Conservation (phyloP, 2,113 vertebrate genomes). For the Calyptomena viridis region DNA sequence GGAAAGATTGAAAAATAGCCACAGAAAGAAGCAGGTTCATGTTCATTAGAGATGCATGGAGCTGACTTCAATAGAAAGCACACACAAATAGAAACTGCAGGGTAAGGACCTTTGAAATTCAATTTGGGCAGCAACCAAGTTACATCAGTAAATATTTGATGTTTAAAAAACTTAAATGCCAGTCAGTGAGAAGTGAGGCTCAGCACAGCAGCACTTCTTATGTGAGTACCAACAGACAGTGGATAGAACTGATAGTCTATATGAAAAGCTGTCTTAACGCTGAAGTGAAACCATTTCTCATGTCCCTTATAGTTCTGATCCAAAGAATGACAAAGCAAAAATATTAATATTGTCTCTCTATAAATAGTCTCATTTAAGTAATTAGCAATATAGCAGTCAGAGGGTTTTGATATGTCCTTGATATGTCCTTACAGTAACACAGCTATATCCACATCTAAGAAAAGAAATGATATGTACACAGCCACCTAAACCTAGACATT, state of each 20-base stretch:
- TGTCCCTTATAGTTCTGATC: not conserved
- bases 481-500: rapidly evolving
- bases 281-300: not conserved
- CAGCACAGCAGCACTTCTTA: not conserved
- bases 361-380: not conserved
- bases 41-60: not conserved
- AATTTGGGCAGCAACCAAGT: conserved; percentile 8
- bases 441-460: not conserved
- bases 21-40: not conserved
- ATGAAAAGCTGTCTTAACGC: not conserved
- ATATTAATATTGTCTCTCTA: not conserved
- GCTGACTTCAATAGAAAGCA: not conserved
- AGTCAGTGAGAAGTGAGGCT: not conserved
- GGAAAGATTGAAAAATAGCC: not conserved
- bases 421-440: not conserved
- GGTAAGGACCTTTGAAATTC: conserved; percentile 28
- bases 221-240: not conserved
- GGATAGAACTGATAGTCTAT: not conserved
- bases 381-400: not conserved
- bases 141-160: conserved; percentile 34
- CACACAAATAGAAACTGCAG: not conserved
- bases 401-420: not conserved
- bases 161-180: conserved; percentile 3
- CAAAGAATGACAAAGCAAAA: not conserved
- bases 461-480: rapidly evolving